A percentile compares a stretch with the other conserved stretches of the same genome.
Conservation (phyloP, 1,140 invertebrate species). For the Drosophila paulistorum region DNA sequence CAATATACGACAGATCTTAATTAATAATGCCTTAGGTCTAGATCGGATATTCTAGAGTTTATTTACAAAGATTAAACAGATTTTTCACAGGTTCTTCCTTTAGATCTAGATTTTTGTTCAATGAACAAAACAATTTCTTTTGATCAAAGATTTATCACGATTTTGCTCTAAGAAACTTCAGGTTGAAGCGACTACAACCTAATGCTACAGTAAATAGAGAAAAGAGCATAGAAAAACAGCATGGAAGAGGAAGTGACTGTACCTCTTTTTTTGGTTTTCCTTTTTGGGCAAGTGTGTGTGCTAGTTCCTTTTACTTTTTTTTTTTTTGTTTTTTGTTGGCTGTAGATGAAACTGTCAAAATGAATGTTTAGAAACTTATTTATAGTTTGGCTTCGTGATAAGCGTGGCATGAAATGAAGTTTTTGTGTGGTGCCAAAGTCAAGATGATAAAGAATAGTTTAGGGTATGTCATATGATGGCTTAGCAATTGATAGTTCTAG, state of each 20-base stretch:
- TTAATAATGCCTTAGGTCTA: too few species aligned
- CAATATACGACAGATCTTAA: too few species aligned
- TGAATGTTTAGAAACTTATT: conserved; percentile 76
- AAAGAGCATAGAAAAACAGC: neutral
- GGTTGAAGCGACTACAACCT: neutral
- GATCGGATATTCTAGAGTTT: too few species aligned
- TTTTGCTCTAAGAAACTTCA: neutral
- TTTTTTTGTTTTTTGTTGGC: conserved; percentile 19
- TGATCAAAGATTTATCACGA: too few species aligned
- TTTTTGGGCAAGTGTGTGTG: neutral
- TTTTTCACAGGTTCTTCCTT: too few species aligned
- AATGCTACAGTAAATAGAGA: neutral
- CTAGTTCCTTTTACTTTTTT: conserved; percentile 12
- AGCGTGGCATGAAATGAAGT: conserved; percentile 69
- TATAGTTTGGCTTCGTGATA: conserved; percentile 66
- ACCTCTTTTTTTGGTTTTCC: conserved; percentile 15
- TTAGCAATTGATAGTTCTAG: conserved; percentile 2
- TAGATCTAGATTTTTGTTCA: too few species aligned
- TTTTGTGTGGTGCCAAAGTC: conserved; percentile 12
- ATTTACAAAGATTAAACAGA: too few species aligned
- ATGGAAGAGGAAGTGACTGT: neutral
- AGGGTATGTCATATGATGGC: conserved; percentile 17
- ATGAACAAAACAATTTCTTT: too few species aligned
- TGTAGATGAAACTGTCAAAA: conserved; percentile 76
- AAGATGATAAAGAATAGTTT: conserved; percentile 22